These are phyloP conservation scores for Aplysina aerophoba DNA, from an alignment of 37 sponge, comb jelly and placozoan species.

Conservation along the genomic window DNA sequence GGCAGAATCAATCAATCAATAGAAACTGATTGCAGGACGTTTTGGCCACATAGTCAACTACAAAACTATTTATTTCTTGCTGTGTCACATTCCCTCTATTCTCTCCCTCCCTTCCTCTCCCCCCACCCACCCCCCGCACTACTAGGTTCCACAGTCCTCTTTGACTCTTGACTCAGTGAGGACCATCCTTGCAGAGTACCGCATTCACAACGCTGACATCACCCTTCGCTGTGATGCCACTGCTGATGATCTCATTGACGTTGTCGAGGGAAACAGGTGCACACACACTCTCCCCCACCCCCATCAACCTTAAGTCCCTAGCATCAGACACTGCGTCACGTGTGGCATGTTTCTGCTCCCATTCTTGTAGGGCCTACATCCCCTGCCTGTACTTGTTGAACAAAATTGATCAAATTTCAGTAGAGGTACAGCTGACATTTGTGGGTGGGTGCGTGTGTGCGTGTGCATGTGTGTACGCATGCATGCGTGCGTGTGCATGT, in stretches of 20 bases:
- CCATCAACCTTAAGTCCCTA: too few relatives aligned
- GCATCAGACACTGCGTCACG: too few relatives aligned
- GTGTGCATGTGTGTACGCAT: too few relatives aligned
- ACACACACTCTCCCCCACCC: too few relatives aligned
- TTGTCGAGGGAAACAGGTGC: constrained; percentile 95
- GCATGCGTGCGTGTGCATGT: too few relatives aligned
- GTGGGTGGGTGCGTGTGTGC: background rate
- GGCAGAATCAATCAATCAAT: too few relatives aligned
- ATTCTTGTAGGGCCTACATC: constrained; percentile 77
- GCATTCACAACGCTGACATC: constrained; percentile 97
- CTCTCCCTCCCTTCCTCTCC: too few relatives aligned
- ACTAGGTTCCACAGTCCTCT: constrained; percentile 71
- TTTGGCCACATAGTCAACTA: too few relatives aligned
- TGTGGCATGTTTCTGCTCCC: background rate
- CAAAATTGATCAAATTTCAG: constrained; percentile 99
- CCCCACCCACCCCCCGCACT: too few relatives aligned
- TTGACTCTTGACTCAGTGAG: constrained; percentile 84
- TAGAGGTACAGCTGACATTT: constrained; percentile 61
- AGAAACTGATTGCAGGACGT: too few relatives aligned
- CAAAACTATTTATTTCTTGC: too few relatives aligned
- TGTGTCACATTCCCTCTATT: too few relatives aligned
- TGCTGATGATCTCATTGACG: constrained; percentile 97
- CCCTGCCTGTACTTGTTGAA: constrained; percentile 96
- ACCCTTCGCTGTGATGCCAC: constrained; percentile 94
- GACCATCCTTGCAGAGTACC: constrained; percentile 91